Base-by-base conservation (phyloP, 2,888 invertebrate species). In the Aproaerema taeniolella region DNA sequence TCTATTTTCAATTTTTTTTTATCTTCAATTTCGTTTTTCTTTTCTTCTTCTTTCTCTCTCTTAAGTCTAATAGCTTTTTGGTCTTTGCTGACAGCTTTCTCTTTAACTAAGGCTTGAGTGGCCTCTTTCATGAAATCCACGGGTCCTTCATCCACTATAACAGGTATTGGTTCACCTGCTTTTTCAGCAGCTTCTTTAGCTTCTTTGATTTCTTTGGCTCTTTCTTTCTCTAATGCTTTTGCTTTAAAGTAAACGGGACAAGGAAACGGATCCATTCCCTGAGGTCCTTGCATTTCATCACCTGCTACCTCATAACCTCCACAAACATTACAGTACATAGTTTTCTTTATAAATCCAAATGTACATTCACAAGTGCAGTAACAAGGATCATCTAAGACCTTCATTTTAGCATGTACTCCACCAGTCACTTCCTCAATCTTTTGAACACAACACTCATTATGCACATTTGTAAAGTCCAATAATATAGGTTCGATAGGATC, bases 181-280 rank as follows among this genome's bases (percentile, higher is more conserved):
- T n/a, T n/a, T n/a, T n/a, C n/a, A n/a, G n/a, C n/a, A n/a, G n/a
- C n/a, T 37, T 8, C 11, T 20, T 30, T 24, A n/a, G 38, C 9
- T 31, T 31, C 17, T 31, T 16, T 31, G 5, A 24, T 16, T n/a
- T n/a, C 17, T 16, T n/a, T 17, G 9, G 32, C 32, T 10, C 20
- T 16, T 31, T 13, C 30, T 13, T 11, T 20, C 34, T 25, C 35
- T 30, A 13, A 13, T n/a, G 26, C 20, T 29, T 79, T 75, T 2
- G 61, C 37, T 42, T 81, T 83, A 44, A 85, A 80, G 51, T 52
- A 85, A 26, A 80, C 55, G 1, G 86, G 85, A 55, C 86, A 86
- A 1, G 82, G 81, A 45, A 66, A 70, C n/a, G 74, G 67, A 40
- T 59, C 55, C 11, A 46, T 52, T 7, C 41, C 53, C 9, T 54